Evolutionary conservation across 2,797 vertebrate species (phyloP), one percentile per base, ranked within the genome.

Genomic region (Okamejei kenojei): DNA sequence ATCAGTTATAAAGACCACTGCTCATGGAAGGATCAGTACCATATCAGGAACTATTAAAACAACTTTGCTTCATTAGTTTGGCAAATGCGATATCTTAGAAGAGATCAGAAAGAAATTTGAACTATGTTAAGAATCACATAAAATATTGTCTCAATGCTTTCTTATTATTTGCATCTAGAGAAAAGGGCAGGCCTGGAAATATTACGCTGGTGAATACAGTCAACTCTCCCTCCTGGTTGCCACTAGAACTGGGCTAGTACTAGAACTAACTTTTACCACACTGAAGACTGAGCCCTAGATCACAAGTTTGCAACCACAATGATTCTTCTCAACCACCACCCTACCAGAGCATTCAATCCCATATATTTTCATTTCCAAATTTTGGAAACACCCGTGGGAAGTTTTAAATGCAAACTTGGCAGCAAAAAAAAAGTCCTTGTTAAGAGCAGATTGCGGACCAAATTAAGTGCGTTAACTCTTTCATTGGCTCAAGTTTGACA

Each of bases 301-400:
- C 38, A 54, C 38, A 92, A 26, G n/a, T 58, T 54, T 92, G 38
- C 3, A 13, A 17, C 23, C 38, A 58, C 26, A 74, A 13, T 26
- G 45, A 92, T 76, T 38, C 13, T 45, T 54, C 21, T 88, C 35
- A 88, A 88, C 84, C 84, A 88, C n/a, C 0, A 68, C 61, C 8
- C 19, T 32, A 88, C 58, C 58, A 88, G 61, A 9, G 9, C 61
- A 88, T 23, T 74, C 4, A 45, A 92, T 76, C 26, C 23, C 71
- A n/a, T 54, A 7, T n/a, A 92, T 76, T 58, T 92, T 92, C 54
- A 54, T 45, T 92, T 58, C 71, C 23, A 76, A 58, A 76, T n/a
- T 74, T 58, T 92, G 71, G 65, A 76, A 92, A 92, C 26, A 92
- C 90, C 35, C 68, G 32, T 76, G 35, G 68, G 90, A 92, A 54